phyloP scores from a whole-genome alignment of 2,888 invertebrate species.

The Pyrrhosoma nymphula region DNA sequence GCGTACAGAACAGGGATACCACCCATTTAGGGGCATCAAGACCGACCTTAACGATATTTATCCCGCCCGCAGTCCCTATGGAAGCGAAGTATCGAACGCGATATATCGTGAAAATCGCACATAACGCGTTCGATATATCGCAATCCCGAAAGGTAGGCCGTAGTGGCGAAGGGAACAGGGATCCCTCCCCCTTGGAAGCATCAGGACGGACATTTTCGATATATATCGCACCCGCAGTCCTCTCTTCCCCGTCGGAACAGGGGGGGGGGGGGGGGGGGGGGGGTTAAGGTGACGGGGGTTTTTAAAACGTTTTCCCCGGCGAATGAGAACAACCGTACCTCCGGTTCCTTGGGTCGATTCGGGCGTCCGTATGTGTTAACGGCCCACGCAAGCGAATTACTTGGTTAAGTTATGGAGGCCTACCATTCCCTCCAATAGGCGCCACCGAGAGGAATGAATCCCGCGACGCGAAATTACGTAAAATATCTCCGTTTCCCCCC shows the following conservation, averaged over 20 bases:
- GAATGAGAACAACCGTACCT: constrained; percentile 1
- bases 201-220: constrained; percentile 14
- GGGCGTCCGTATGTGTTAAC: neutral
- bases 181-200: too few relatives aligned
- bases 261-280: neutral
- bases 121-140: too few relatives aligned
- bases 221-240: constrained; percentile 38
- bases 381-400: neutral
- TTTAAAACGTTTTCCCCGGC: neutral
- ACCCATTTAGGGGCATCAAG: too few relatives aligned
- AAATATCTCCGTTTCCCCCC: neutral
- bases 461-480: neutral
- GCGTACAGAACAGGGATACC: neutral
- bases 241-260: neutral
- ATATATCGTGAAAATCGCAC: too few relatives aligned
- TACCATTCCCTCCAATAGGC: too few relatives aligned
- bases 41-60: too few relatives aligned
- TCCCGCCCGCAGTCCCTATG: neutral
- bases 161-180: neutral
- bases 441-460: neutral
- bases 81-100: too few relatives aligned
- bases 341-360: neutral
- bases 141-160: neutral
- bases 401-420: neutral
- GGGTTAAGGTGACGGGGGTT: too few relatives aligned